Evolutionary conservation across 2,888 invertebrate genomes (phyloP), one percentile per base, ranked within the genome.

Genomic region (Phyllotreta striolata): DNA sequence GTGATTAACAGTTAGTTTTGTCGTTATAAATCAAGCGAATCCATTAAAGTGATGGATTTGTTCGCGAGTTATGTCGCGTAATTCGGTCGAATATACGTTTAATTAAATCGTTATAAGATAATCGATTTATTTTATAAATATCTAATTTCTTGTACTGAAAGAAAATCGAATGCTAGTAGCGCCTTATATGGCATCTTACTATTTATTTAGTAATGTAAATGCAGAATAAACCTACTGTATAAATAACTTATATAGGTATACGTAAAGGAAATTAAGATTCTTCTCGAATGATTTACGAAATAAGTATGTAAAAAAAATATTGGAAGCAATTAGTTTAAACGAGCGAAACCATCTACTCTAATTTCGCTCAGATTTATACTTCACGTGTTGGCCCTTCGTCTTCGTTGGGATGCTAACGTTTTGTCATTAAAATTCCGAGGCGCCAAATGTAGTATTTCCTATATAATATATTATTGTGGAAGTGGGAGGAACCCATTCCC

Each of bases 381-480:
- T 73, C 67, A 72, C 57, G 63, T 67, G 69, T 64, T 63, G 43
- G 46, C 59, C 66, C 59, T 57, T 46, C 63, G 24, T 58, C 55
- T 63, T 57, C 55, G 51, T 24, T 63, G 55, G 69, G 66, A 62
- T 55, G 59, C 68, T 70, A 69, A 70, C 69, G 71, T 72, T 76
- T 75, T 75, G 73, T 75, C 75, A 76, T 77, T 77, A 78, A 78
- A 76, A 77, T 78, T 76, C 77, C 75, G 61, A 71, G 74, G 76
- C 77, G 76, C 77, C 76, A 76, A 74, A 74, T 72, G 72, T 70
- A 72, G 70, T 71, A 73, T 74, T 76, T 74, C 70, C 76, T 73
- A 76, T 78, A 56, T 64, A 77, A 77, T 78, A 77, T 76, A 78
- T 78, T 75, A 75, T 73, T 72, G 76, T 75, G 77, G 76, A 78